Percentiles rank a stretch among this genome's conserved stretches.
Evolutionary conservation across 2,113 vertebrate species (phyloP).

Genomic region (Clupea harengus): DNA sequence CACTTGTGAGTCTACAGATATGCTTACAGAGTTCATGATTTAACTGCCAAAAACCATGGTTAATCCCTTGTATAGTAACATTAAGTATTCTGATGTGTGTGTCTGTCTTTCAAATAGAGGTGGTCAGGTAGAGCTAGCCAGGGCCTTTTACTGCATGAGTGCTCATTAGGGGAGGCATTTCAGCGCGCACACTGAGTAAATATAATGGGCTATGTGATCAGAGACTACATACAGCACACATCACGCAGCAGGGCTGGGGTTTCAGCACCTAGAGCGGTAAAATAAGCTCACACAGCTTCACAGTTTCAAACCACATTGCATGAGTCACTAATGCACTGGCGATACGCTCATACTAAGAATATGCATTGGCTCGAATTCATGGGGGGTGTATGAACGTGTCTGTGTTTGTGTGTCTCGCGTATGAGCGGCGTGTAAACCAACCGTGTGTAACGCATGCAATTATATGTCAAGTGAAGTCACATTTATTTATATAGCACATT

Average conservation of each 20-base stretch:
- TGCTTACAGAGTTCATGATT: background rate
- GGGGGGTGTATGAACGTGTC: background rate
- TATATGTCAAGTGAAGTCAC: too few species aligned
- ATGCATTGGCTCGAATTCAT: background rate
- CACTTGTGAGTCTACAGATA: background rate
- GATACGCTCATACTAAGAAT: background rate
- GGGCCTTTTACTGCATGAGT: background rate
- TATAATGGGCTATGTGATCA: background rate
- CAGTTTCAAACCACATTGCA: background rate
- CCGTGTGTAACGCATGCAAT: background rate
- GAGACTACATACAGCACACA: background rate
- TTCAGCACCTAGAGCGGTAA: background rate
- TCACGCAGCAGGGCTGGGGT: background rate
- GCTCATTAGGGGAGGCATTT: background rate
- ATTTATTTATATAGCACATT: too few species aligned
- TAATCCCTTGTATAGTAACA: background rate
- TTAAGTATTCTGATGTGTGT: background rate
- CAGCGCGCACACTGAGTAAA: background rate
- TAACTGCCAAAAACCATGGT: background rate
- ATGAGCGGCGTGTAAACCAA: background rate
- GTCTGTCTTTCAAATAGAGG: background rate
- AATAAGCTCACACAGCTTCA: background rate
- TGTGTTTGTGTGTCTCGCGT: background rate
- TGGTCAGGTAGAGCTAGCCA: background rate
- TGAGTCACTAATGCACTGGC: background rate